Base-by-base conservation (phyloP, 2,888 invertebrate species). In the Linnaemya vulpina region DNA sequence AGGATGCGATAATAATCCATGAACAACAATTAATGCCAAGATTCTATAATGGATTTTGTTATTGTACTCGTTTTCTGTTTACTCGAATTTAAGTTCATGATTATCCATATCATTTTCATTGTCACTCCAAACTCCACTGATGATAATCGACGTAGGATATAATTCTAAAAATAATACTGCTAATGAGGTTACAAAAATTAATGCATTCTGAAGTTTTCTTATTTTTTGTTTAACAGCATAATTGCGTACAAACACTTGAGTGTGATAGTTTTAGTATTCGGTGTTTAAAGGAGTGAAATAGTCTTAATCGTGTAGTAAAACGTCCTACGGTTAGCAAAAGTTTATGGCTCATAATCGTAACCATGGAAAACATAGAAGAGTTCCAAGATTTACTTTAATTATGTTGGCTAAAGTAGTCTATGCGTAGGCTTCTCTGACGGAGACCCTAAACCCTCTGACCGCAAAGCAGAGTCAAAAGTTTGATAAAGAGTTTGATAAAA, bases 1-100 rank as follows among this genome's bases (percentile, higher is more conserved):
- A 20, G 1, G 15, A 46, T 53, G 15, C 30, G 3, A 35, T 46
- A 43, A n/a, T n/a, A 38, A 13, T 49, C 1, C 13, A 11, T 51
- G 17, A 17, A 25, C n/a, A 10, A 30, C 30, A 65, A 53, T 53
- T 63, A 65, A 63, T 38, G 43, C 3, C 17, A 15, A 60, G 55
- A 43, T 62, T 67, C 43, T 60, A 74, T 51, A 53, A 74, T 35
- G 8, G 5, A 74, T n/a, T 30, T 11, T 11, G 38, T 65, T 55
- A 71, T 49, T 53, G 15, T 3, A 25, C 2, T 51, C 8, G 15
- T 49, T 35, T 80, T 46, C 30, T 22, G 43, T 65, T 73, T 38
- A 38, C 15, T 25, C 20, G n/a, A 43, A 38, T 55, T 67, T 68
- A 60, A 74, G 25, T 43, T 74, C 70, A 70, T 68, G 68, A 75